Evolutionary conservation across 2,113 vertebrate species (phyloP).

Genomic region (Ictalurus furcatus): DNA sequence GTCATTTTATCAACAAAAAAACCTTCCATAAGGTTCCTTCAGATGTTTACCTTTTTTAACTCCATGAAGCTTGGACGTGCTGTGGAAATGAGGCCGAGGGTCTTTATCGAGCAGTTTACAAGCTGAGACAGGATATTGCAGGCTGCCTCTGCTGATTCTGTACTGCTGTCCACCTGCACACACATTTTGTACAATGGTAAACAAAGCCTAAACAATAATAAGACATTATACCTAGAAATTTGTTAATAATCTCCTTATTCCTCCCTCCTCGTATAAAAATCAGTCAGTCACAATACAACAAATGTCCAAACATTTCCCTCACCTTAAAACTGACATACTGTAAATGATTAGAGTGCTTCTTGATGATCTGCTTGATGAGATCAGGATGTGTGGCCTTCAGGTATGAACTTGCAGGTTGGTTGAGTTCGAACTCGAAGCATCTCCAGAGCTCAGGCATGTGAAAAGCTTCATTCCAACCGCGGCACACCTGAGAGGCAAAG

Average conservation of each 20-base stretch:
- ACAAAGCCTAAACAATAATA: not conserved
- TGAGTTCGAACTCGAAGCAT: constrained; percentile 96
- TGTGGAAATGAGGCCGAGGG: constrained; percentile 90
- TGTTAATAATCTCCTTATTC: not conserved
- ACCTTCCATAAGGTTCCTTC: not conserved
- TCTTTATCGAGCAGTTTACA: constrained; percentile 87
- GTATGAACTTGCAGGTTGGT: constrained; percentile 92
- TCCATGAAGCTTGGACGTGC: constrained; percentile 98
- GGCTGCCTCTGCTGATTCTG: constrained; percentile 90
- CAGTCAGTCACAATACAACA: not conserved
- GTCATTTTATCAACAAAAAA: not conserved
- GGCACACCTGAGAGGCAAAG: constrained; percentile 91
- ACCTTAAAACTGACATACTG: constrained; percentile 99
- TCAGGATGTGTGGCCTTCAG: constrained; percentile 95
- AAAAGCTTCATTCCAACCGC: constrained; percentile 92
- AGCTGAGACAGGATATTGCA: constrained; percentile 88
- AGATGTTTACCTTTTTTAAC: constrained; percentile 86
- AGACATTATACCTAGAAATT: not conserved
- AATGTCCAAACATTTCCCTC: constrained; percentile 17
- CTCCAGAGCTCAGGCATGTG: constrained; percentile 98
- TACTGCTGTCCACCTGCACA: constrained; percentile 94
- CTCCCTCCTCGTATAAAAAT: not conserved
- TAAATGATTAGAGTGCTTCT: constrained; percentile 93
- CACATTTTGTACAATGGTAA: constrained; percentile 30
- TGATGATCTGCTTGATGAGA: constrained; percentile 96